These are phyloP conservation scores for Drosophila flavopinicola DNA, from an alignment of 2,888 invertebrate genomes.

Conservation along the genomic window DNA sequence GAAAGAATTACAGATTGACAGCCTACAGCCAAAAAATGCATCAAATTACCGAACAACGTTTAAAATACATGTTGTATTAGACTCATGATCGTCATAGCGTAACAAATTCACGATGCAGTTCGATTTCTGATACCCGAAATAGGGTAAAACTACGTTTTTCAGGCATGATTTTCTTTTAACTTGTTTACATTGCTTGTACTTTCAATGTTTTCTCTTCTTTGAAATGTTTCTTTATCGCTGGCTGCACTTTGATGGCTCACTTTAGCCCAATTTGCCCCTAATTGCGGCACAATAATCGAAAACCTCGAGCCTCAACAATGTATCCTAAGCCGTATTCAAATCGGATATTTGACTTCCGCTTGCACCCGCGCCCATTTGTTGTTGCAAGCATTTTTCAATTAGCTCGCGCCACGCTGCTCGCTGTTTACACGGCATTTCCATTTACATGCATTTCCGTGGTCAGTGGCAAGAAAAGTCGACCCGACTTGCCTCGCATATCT, in stretches of 20 bases:
- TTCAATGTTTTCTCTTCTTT: too few relatives aligned
- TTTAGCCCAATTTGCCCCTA: constrained; percentile 24
- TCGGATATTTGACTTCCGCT: constrained; percentile 30
- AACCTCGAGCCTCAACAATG: constrained; percentile 16
- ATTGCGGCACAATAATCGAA: constrained; percentile 47
- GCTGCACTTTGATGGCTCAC: constrained; percentile 14
- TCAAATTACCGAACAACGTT: too few relatives aligned
- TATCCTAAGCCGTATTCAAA: constrained; percentile 27
- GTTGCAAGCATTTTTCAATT: constrained; percentile 53
- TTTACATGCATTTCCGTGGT: constrained; percentile 63
- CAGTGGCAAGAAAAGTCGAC: constrained; percentile 25
- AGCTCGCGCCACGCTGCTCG: constrained; percentile 28
- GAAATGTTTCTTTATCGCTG: background rate
- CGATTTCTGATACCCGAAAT: too few relatives aligned
- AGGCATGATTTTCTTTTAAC: too few relatives aligned
- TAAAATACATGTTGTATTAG: too few relatives aligned
- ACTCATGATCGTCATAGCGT: too few relatives aligned
- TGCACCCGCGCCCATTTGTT: constrained; percentile 11
- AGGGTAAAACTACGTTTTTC: too few relatives aligned
- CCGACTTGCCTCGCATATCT: constrained; percentile 6
- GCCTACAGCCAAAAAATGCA: too few relatives aligned
- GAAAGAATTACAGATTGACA: too few relatives aligned
- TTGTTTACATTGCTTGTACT: too few relatives aligned
- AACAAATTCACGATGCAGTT: too few relatives aligned
- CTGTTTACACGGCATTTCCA: constrained; percentile 56